Percentiles rank a stretch among this genome's conserved stretches.
phyloP scores from a whole-genome alignment of 2,797 vertebrate species.

The Falco cherrug region DNA sequence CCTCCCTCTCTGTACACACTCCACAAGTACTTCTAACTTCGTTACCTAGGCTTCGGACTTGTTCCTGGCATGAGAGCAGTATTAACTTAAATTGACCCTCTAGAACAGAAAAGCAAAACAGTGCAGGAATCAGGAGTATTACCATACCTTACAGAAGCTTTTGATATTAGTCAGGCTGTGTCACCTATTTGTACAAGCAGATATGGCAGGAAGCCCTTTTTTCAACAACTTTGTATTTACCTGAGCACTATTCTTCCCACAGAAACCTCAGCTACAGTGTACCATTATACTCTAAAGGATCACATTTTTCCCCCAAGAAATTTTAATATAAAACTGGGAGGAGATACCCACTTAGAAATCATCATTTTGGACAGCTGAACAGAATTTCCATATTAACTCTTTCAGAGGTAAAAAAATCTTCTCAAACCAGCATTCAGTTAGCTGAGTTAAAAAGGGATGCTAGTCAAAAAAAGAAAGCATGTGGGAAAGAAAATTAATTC shows the following conservation, averaged over 20 bases:
- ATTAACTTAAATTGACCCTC: neutral
- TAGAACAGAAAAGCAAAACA: neutral
- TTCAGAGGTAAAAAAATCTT: neutral
- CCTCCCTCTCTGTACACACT: neutral
- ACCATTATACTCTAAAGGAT: neutral
- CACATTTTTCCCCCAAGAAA: neutral
- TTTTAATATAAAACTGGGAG: neutral
- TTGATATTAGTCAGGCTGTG: neutral
- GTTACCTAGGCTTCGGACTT: neutral
- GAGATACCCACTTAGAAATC: neutral
- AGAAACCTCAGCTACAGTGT: neutral
- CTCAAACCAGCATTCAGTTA: neutral
- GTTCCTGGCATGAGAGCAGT: neutral
- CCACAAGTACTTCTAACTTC: neutral
- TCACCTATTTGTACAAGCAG: neutral
- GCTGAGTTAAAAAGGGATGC: neutral
- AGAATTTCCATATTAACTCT: neutral
- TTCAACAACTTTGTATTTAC: neutral
- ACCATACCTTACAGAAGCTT: neutral
- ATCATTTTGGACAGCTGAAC: neutral
- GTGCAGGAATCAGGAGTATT: neutral
- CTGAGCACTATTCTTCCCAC: neutral
- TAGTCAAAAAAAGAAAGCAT: neutral
- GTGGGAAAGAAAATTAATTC: neutral
- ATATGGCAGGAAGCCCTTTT: neutral